phyloP scores from a whole-genome alignment of 2,113 vertebrate species.

The Gasterosteus aculeatus region DNA sequence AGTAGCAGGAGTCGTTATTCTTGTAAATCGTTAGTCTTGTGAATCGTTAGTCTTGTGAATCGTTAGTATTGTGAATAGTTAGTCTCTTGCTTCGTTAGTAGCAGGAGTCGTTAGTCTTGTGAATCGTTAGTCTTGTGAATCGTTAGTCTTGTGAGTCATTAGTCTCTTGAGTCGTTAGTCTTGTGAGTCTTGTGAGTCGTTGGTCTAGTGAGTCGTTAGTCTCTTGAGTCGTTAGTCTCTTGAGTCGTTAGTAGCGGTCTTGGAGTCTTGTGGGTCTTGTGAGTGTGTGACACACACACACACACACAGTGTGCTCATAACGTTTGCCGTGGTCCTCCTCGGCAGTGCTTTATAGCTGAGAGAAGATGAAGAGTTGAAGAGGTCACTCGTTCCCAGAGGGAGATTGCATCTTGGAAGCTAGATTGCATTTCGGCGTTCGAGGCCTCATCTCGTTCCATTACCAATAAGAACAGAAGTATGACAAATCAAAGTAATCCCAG shows the following conservation, averaged over 20 bases:
- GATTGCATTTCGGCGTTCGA: conserved; percentile 64
- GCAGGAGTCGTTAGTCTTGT: too few species aligned
- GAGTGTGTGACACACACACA: conserved; percentile 13
- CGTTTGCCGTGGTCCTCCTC: conserved; percentile 29
- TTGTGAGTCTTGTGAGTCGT: too few species aligned
- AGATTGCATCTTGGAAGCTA: conserved; percentile 48
- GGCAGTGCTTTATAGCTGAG: conserved; percentile 57
- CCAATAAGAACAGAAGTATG: conserved; percentile 31
- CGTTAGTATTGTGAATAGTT: too few species aligned
- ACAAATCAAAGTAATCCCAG: conserved; percentile 46
- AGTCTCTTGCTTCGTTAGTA: too few species aligned
- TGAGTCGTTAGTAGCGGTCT: too few species aligned
- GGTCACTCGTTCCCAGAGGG: conserved; percentile 62
- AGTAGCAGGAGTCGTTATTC: too few species aligned
- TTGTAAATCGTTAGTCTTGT: background rate
- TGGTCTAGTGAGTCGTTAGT: too few species aligned
- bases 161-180: too few species aligned
- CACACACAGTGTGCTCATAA: conserved; percentile 52
- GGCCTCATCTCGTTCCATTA: conserved; percentile 53
- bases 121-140: too few species aligned
- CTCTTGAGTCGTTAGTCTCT: too few species aligned
- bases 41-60: background rate
- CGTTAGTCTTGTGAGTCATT: background rate
- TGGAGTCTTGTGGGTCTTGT: background rate
- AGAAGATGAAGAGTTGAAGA: conserved; percentile 54